Evolutionary conservation across 2,888 invertebrate genomes (phyloP).

Genomic region (Eumacrocentrus americanus): DNA sequence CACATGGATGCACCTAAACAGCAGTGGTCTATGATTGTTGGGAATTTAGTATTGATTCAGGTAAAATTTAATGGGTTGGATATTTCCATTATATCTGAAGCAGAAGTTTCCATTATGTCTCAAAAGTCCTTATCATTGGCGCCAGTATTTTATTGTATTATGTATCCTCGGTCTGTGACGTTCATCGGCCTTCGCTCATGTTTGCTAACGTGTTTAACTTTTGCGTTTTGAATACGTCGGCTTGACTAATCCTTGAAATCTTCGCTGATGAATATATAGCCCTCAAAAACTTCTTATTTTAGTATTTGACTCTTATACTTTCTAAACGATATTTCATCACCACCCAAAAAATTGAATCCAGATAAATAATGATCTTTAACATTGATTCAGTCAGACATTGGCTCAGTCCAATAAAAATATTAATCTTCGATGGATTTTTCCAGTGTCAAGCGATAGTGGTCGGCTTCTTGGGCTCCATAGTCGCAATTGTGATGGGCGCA

Average conservation of each 20-base stretch:
- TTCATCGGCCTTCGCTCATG: conserved; percentile 28
- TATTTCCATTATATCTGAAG: conserved; percentile 20
- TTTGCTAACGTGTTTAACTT: conserved; percentile 32
- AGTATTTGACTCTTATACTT: too few relatives aligned
- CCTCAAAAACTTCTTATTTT: too few relatives aligned
- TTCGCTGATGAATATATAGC: too few relatives aligned
- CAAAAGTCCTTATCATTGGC: conserved; percentile 36
- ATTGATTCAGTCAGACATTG: too few relatives aligned
- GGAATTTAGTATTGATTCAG: conserved; percentile 78
- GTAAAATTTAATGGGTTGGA: conserved; percentile 57
- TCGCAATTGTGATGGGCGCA: conserved; percentile 73
- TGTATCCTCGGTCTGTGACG: conserved; percentile 23
- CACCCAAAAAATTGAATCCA: too few relatives aligned
- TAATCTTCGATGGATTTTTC: too few relatives aligned
- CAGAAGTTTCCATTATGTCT: too few relatives aligned
- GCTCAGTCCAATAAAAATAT: too few relatives aligned
- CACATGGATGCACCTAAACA: conserved; percentile 74
- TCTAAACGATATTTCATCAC: too few relatives aligned
- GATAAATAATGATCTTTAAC: too few relatives aligned
- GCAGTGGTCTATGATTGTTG: conserved; percentile 71
- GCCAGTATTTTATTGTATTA: conserved; percentile 27
- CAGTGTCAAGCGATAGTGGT: conserved; percentile 76
- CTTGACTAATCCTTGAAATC: neutral
- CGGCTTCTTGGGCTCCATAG: conserved; percentile 73
- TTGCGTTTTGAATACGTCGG: neutral